These are phyloP conservation scores for Dicranocentrus wangi DNA, from an alignment of 2,888 invertebrate genomes.

Conservation along the genomic window DNA sequence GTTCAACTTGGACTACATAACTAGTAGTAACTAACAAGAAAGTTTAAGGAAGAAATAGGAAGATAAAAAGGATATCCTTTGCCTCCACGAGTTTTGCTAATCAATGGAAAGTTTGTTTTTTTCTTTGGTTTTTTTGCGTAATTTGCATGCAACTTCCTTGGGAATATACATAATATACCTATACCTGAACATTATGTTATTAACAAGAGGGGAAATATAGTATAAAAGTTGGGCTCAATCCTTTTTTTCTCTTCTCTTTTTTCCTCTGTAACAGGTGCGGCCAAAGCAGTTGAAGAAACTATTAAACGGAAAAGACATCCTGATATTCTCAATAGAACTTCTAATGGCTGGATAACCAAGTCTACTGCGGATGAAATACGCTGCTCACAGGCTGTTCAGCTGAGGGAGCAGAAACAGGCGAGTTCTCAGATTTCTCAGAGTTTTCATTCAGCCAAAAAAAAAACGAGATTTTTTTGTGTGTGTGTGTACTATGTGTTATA, in stretches of 20 bases:
- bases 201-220: neutral
- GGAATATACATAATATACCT: too few relatives aligned
- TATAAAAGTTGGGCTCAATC: constrained; percentile 3
- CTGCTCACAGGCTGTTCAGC: constrained; percentile 56
- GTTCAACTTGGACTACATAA: too few relatives aligned
- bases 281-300: constrained; percentile 56
- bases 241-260: neutral
- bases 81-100: too few relatives aligned
- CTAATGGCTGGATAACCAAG: constrained; percentile 69
- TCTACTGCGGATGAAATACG: constrained; percentile 68
- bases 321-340: constrained; percentile 87
- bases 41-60: too few relatives aligned
- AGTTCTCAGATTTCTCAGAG: constrained; percentile 5
- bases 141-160: neutral
- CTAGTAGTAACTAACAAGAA: too few relatives aligned
- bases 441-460: too few relatives aligned
- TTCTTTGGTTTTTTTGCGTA: too few relatives aligned
- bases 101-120: too few relatives aligned
- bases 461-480: too few relatives aligned
- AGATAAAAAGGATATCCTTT: too few relatives aligned
- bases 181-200: neutral
- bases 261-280: constrained; percentile 45
- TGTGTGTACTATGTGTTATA: too few relatives aligned
- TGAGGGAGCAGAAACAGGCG: constrained; percentile 57
- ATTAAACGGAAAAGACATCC: constrained; percentile 88